Percentiles rank a stretch among this genome's conserved stretches.
These are phyloP conservation scores for Drosophila kambysellisi DNA, from an alignment of 2,888 invertebrate species.

Conservation along the genomic window DNA sequence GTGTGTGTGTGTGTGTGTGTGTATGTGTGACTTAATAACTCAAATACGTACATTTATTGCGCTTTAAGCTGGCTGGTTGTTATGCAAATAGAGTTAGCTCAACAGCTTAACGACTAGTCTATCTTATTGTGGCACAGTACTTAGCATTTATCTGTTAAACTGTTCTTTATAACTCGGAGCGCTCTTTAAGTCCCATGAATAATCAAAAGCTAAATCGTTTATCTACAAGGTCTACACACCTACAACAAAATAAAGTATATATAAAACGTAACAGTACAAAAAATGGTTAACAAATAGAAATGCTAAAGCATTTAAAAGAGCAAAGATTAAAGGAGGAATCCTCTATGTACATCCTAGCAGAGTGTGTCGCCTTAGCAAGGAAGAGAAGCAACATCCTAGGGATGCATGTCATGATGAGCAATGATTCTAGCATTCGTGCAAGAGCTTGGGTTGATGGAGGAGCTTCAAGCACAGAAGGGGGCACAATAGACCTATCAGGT, in stretches of 20 bases:
- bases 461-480: no score
- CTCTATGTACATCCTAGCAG: no score
- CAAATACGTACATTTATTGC: background rate
- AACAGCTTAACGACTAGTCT: conserved; percentile 12
- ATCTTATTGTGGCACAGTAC: background rate
- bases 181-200: background rate
- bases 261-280: background rate
- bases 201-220: conserved; percentile 14
- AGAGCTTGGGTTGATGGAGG: no score
- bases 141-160: conserved; percentile 19
- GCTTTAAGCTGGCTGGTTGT: conserved; percentile 31
- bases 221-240: background rate
- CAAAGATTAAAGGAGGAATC: background rate
- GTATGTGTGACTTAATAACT: background rate
- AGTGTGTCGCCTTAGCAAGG: no score
- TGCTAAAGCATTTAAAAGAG: background rate
- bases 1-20: background rate
- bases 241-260: conserved; percentile 1
- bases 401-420: no score
- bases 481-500: no score
- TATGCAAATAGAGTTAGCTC: conserved; percentile 13
- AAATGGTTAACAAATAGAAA: background rate
- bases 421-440: no score
- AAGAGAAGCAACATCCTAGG: no score
- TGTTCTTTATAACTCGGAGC: conserved; percentile 8